phyloP scores from a whole-genome alignment of 2,888 invertebrate species.

The Tachina lurida region DNA sequence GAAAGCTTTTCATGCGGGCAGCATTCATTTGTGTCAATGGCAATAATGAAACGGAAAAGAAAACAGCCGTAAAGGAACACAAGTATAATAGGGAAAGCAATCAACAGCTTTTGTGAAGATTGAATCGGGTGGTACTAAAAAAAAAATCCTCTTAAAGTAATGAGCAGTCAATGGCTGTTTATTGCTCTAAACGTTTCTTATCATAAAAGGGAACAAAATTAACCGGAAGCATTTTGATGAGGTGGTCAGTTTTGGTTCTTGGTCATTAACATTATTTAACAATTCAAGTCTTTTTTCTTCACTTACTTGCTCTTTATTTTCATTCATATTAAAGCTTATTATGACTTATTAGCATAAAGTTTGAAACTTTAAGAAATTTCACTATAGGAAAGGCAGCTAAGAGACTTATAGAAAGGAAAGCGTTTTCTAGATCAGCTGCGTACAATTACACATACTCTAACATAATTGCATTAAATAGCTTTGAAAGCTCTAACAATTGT shows the following conservation, averaged over 20 bases:
- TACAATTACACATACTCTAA: too few relatives aligned
- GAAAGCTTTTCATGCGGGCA: neutral
- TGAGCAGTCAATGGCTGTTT: constrained; percentile 47
- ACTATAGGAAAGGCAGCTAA: too few relatives aligned
- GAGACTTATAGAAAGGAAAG: too few relatives aligned
- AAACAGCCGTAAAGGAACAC: constrained; percentile 31
- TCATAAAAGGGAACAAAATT: neutral
- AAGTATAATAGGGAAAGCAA: too few relatives aligned
- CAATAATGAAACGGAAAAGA: neutral
- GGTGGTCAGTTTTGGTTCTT: neutral
- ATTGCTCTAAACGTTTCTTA: constrained; percentile 32
- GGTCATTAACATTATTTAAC: constrained; percentile 5
- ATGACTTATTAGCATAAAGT: too few relatives aligned
- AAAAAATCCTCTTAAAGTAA: constrained; percentile 55
- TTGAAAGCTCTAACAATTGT: too few relatives aligned
- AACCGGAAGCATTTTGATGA: neutral
- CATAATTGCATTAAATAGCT: too few relatives aligned
- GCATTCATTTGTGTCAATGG: constrained; percentile 1
- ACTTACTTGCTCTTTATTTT: neutral
- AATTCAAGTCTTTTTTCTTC: neutral
- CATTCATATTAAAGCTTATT: too few relatives aligned
- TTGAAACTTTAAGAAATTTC: too few relatives aligned
- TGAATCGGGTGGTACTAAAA: constrained; percentile 14
- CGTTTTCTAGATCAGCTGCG: too few relatives aligned
- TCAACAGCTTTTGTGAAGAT: constrained; percentile 39